These are phyloP conservation scores for Pipra filicauda DNA, from an alignment of 2,113 vertebrate species.

Conservation along the genomic window DNA sequence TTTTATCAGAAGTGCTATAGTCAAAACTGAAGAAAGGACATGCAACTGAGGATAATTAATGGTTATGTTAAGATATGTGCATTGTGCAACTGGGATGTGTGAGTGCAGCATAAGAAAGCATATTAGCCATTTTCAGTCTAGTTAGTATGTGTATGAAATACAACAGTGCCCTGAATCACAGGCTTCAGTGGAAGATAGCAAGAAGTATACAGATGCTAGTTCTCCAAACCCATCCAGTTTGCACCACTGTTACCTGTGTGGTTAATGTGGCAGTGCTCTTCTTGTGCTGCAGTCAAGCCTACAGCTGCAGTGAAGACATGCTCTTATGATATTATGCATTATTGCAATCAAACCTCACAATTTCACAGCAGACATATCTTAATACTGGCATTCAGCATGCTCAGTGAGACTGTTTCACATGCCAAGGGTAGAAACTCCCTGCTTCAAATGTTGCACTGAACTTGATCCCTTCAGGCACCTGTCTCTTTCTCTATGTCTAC, in stretches of 20 bases:
- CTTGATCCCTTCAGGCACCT: background rate
- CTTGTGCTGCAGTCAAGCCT: no score
- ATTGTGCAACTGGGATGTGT: background rate
- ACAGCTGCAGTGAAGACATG: background rate
- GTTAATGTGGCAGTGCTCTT: background rate
- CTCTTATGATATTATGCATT: rapidly evolving
- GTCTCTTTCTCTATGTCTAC: background rate
- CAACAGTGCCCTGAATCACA: rapidly evolving
- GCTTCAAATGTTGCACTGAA: background rate
- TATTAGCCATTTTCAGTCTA: background rate
- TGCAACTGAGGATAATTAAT: background rate
- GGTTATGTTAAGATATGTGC: background rate
- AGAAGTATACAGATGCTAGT: background rate
- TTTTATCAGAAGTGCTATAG: background rate
- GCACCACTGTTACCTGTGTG: rapidly evolving
- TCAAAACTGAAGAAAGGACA: background rate
- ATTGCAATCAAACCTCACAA: rapidly evolving
- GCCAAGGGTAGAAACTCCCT: background rate
- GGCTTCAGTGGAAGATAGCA: background rate
- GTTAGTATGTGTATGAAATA: rapidly evolving
- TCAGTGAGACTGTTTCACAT: background rate
- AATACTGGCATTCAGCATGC: background rate
- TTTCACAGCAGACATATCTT: background rate
- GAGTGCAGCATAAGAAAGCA: background rate
- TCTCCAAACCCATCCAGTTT: background rate